These are phyloP conservation scores for Trematomus bernacchii DNA, from an alignment of 2,797 vertebrate species.

Conservation along the genomic window DNA sequence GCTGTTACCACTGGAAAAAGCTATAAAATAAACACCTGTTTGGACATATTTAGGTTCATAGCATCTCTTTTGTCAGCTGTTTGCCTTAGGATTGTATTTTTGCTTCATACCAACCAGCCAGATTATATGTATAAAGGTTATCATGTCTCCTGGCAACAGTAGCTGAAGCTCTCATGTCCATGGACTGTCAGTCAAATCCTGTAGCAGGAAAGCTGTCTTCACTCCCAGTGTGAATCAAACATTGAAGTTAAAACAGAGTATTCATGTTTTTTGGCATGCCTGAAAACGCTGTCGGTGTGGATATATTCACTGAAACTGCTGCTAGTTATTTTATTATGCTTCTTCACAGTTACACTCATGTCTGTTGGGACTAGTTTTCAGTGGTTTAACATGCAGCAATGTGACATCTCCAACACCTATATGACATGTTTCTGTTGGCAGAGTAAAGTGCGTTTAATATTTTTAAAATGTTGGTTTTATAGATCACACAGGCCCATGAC, in stretches of 20 bases:
- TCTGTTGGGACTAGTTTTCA: neutral
- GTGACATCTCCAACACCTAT: neutral
- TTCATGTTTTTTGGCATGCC: neutral
- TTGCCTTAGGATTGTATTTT: neutral
- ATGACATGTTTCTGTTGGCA: neutral
- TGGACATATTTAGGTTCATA: neutral
- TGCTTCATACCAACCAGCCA: neutral
- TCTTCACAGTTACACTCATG: constrained; percentile 7
- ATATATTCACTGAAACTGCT: constrained; percentile 21
- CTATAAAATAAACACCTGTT: neutral
- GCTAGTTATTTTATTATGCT: constrained; percentile 17
- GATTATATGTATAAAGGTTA: neutral
- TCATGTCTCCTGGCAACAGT: constrained; percentile 13
- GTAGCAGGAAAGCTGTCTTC: neutral
- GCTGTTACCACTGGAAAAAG: neutral
- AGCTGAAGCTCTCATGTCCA: neutral
- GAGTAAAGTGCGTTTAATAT: neutral
- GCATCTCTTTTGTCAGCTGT: neutral
- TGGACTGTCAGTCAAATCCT: neutral
- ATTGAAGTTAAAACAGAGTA: neutral
- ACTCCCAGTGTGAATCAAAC: neutral
- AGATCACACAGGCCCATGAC: neutral
- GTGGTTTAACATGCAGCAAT: neutral
- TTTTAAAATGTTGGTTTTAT: neutral
- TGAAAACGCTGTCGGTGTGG: constrained; percentile 28